Base-by-base conservation (phyloP, 2,888 invertebrate genomes). In the Orthonevra nobilis region DNA sequence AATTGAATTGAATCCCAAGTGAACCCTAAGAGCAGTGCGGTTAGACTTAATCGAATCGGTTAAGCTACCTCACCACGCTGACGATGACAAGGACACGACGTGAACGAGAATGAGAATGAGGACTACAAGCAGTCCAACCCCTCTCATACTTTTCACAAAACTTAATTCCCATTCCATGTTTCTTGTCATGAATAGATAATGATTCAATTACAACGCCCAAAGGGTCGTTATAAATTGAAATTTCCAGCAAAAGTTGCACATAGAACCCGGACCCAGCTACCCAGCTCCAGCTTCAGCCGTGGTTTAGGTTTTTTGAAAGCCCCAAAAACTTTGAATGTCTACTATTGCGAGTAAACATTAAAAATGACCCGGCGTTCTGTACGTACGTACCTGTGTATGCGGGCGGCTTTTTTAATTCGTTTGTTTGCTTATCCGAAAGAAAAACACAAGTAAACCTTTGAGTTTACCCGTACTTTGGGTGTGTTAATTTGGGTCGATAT, bases 171-270 rank as follows among this genome's bases (percentile, higher is more conserved):
- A 40, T 79, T 73, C 73, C 61, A 61, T 28, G 44, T 56, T 79
- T 42, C 66, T 73, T 61, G 77, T 70, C 79, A 79, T 79, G 79
- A 79, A 79, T 79, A 79, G 79, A 79, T 79, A 79, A 79, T 79
- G 73, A 79, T 79, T 79, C 79, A 79, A 79, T 79, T 79, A 79
- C 79, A 79, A 61, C 79, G 66, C 79, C 79, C 79, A 79, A 73
- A 79, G 79, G 79, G 79, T 79, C 79, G 79, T 79, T 79, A 79
- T 79, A 79, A 79, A 79, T 79, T 79, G 79, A 79, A 79, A 79
- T 79, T 79, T 79, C 56, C 54, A 68, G 73, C 66, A 60, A 73
- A 79, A 79, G 48, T 73, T 79, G 70, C 72, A 72, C 72, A 69
- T 40, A 63, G 63, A 5, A 64, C 54, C 54, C 46, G 34, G 70